Conservation (phyloP, 1,140 invertebrate species). For the Drosophila azteca region DNA sequence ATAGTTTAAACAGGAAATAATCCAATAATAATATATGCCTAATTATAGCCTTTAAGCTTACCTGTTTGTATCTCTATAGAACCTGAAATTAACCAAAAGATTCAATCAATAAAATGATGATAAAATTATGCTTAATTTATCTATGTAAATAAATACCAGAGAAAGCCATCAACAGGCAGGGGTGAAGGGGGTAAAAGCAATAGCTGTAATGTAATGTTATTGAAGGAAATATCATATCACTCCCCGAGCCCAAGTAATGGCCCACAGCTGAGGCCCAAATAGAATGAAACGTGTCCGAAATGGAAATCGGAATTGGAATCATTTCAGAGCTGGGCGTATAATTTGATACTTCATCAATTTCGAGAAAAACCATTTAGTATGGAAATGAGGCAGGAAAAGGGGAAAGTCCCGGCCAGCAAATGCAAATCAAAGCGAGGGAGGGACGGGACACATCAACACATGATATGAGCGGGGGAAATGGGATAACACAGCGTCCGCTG, state of each 20-base stretch:
- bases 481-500: background rate
- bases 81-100: too few relatives aligned
- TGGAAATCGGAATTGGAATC: slow-evolving; percentile 43
- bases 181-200: slow-evolving; percentile 1
- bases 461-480: slow-evolving; percentile 20
- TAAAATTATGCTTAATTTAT: too few relatives aligned
- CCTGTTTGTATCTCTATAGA: too few relatives aligned
- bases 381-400: slow-evolving; percentile 55
- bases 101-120: too few relatives aligned
- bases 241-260: background rate
- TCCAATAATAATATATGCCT: too few relatives aligned
- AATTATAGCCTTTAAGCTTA: too few relatives aligned
- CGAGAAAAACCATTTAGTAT: slow-evolving; percentile 71
- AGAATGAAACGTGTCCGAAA: slow-evolving; percentile 62
- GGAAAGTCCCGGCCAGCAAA: slow-evolving; percentile 14
- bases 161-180: slow-evolving; percentile 15
- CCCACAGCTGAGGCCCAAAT: slow-evolving; percentile 34
- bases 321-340: slow-evolving; percentile 47
- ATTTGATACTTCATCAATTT: slow-evolving; percentile 75
- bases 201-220: background rate
- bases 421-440: slow-evolving; percentile 22
- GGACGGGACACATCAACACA: slow-evolving; percentile 46
- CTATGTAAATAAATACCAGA: too few relatives aligned
- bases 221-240: slow-evolving; percentile 17
- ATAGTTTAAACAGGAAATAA: too few relatives aligned